phyloP scores from a whole-genome alignment of 1,140 invertebrate species.

The Drosophila prosaltans region DNA sequence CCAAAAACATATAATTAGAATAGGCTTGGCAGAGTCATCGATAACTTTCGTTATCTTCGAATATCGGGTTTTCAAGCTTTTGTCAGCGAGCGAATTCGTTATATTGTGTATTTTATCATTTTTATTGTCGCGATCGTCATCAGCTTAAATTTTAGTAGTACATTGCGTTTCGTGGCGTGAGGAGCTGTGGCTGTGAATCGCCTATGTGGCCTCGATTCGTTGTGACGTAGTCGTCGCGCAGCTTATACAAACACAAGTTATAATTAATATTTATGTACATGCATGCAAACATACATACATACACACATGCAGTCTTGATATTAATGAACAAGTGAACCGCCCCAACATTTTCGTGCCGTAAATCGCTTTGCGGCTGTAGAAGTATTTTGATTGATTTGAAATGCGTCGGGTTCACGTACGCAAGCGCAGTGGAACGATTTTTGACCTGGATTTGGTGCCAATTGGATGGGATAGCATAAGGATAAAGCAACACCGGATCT shows the following conservation, averaged over 20 bases:
- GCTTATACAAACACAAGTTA: conserved; percentile 15
- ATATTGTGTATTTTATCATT: not conserved
- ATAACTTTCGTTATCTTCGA: not conserved
- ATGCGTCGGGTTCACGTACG: not conserved
- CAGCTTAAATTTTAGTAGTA: conserved; percentile 17
- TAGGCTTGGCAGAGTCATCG: not conserved
- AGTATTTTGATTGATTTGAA: not conserved
- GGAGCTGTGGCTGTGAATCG: conserved; percentile 8
- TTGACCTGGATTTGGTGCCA: not conserved
- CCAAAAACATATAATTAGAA: not conserved
- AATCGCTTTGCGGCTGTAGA: not conserved
- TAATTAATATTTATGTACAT: not conserved
- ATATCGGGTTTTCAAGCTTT: not conserved
- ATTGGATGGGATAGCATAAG: not conserved
- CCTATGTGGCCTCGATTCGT: conserved; percentile 1
- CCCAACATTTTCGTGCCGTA: not conserved
- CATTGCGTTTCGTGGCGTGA: conserved; percentile 15
- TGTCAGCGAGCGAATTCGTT: not conserved
- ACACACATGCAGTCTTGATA: not conserved
- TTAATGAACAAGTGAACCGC: not conserved
- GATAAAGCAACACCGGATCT: not conserved
- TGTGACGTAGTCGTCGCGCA: conserved; percentile 14
- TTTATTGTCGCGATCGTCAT: not conserved
- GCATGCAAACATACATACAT: not conserved
- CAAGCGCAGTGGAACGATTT: not conserved